Conservation (phyloP, 2,888 invertebrate species). For the Leptopilina drosophilae region DNA sequence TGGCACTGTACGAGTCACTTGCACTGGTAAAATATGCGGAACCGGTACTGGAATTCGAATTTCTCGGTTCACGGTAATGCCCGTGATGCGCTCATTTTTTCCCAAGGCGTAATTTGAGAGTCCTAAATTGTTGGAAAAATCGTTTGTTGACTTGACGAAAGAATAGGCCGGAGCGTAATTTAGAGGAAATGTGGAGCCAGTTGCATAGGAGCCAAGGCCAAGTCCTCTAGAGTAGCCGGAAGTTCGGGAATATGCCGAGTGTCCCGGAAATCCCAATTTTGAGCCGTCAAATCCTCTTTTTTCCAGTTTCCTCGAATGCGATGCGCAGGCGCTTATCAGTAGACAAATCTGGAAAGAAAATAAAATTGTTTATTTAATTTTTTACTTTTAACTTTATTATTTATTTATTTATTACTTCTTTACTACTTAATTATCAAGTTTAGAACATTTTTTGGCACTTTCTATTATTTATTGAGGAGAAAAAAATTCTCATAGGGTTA, state of each 20-base stretch:
- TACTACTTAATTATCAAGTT: not conserved
- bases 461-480: not conserved
- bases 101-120: slow-evolving; percentile 52
- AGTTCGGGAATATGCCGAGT: not conserved
- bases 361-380: too few species aligned
- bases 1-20: slow-evolving; percentile 60
- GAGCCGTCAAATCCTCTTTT: slow-evolving; percentile 56
- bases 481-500: too few species aligned
- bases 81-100: slow-evolving; percentile 56
- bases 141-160: not conserved
- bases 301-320: slow-evolving; percentile 52
- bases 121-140: not conserved
- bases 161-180: slow-evolving; percentile 48
- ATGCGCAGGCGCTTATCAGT: slow-evolving; percentile 58
- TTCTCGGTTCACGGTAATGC: slow-evolving; percentile 60
- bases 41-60: slow-evolving; percentile 12
- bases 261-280: not conserved
- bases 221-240: slow-evolving; percentile 4
- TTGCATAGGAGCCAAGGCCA: not conserved
- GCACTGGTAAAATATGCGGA: slow-evolving; percentile 64
- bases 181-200: slow-evolving; percentile 46
- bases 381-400: too few species aligned
- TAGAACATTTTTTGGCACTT: not conserved
- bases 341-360: slow-evolving; percentile 56
- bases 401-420: too few species aligned